phyloP scores from a whole-genome alignment of 2,113 vertebrate species.

The Dermatemys mawii region DNA sequence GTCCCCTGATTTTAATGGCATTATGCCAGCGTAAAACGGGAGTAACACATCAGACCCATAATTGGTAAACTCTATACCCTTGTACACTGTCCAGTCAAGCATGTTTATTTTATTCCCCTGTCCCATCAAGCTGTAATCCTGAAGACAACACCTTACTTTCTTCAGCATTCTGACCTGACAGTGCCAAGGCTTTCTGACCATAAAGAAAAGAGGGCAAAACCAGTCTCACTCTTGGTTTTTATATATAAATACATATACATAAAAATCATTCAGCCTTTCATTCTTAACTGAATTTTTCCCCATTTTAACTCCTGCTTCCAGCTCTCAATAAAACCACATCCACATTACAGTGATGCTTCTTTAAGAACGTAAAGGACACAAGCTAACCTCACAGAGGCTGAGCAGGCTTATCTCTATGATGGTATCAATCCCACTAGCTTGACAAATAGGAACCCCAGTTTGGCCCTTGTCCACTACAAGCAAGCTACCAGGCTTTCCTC shows the following conservation, averaged over 20 bases:
- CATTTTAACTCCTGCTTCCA: not conserved
- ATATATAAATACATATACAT: not conserved
- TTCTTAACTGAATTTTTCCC: not conserved
- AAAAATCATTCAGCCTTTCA: not conserved
- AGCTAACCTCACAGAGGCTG: not conserved
- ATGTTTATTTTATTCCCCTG: not conserved
- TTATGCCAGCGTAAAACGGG: not conserved
- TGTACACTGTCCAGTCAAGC: not conserved
- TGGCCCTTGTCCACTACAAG: not conserved
- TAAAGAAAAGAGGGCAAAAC: not conserved
- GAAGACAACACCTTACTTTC: not conserved
- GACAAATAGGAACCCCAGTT: not conserved
- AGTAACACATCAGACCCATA: not conserved
- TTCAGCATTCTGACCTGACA: not conserved
- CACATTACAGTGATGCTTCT: not conserved
- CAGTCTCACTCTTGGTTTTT: not conserved
- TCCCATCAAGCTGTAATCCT: not conserved
- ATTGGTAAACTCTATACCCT: not conserved
- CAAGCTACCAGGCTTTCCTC: not conserved
- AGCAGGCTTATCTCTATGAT: not conserved
- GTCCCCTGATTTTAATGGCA: not conserved
- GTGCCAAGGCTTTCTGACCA: not conserved
- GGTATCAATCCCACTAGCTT: not conserved
- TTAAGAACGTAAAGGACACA: not conserved
- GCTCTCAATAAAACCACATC: constrained; percentile 23